These are phyloP conservation scores for Hippocampus mohnikei DNA, from an alignment of 2,113 vertebrate species.

Conservation along the genomic window DNA sequence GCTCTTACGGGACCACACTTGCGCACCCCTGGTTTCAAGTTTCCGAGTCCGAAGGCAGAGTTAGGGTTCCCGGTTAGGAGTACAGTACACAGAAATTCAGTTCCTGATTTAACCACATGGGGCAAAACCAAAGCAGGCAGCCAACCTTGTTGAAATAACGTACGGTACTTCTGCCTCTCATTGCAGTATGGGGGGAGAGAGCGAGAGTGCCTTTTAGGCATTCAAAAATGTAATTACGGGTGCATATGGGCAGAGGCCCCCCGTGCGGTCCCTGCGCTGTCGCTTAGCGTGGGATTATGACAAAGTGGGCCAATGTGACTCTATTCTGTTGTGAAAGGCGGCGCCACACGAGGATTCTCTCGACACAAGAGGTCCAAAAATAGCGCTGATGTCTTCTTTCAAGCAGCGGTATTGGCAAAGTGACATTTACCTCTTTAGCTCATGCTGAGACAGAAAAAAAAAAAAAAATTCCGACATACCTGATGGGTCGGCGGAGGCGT, in stretches of 20 bases:
- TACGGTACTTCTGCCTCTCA: conserved; percentile 39
- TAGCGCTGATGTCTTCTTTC: conserved; percentile 12
- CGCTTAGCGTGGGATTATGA: conserved; percentile 53
- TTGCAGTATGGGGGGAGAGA: neutral
- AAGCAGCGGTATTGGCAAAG: neutral
- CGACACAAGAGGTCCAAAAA: conserved; percentile 9
- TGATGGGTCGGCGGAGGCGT: conserved; percentile 8
- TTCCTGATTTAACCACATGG: conserved; percentile 16
- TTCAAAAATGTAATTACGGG: conserved; percentile 48
- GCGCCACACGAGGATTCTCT: neutral
- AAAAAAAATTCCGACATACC: conserved; percentile 45
- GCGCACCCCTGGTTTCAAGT: too few species aligned
- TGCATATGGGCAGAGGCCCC: conserved; percentile 42
- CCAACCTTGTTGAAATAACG: conserved; percentile 33
- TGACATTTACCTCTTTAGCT: neutral
- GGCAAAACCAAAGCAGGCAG: conserved; percentile 21
- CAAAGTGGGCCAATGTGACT: conserved; percentile 53
- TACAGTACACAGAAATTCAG: conserved; percentile 9
- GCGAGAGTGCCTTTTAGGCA: conserved; percentile 32
- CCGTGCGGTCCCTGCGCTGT: conserved; percentile 14
- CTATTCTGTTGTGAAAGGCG: conserved; percentile 38
- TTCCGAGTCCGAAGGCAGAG: too few species aligned
- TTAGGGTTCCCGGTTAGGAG: neutral
- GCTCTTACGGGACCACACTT: too few species aligned
- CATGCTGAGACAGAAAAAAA: neutral